Conservation (phyloP, 2,797 vertebrate species). For the Sebastiscus albofasciatus region DNA sequence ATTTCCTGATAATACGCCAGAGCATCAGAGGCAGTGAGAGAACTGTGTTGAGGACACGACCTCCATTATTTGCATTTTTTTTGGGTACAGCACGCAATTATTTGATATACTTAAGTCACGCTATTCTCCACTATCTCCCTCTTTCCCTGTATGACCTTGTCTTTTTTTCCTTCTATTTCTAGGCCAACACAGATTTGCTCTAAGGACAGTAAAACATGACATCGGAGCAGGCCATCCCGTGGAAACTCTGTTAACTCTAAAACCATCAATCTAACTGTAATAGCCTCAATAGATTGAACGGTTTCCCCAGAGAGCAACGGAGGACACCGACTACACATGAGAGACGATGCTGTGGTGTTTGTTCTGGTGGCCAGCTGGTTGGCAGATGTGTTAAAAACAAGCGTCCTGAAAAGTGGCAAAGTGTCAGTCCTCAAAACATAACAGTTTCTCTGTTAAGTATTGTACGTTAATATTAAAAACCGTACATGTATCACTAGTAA, state of each 20-base stretch:
- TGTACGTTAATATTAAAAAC: neutral
- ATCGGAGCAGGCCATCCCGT: neutral
- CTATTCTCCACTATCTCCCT: neutral
- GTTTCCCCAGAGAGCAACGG: neutral
- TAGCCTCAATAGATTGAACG: neutral
- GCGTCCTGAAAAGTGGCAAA: neutral
- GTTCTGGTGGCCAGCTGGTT: neutral
- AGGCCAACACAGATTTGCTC: constrained; percentile 7
- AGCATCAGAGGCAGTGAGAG: neutral
- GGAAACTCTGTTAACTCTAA: neutral
- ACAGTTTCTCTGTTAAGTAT: neutral
- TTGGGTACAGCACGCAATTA: neutral
- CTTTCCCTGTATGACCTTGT: neutral
- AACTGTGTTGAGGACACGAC: neutral
- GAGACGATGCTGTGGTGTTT: neutral
- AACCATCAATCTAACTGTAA: neutral
- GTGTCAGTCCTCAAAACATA: neutral
- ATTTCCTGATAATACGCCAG: neutral
- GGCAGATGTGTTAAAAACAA: neutral
- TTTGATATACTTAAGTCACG: neutral
- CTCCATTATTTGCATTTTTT: neutral
- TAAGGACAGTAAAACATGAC: neutral
- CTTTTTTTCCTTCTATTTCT: neutral
- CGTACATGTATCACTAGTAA: neutral
- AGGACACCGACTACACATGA: neutral